Conservation (phyloP, 2,113 vertebrate species). For the Chitala chitala region DNA sequence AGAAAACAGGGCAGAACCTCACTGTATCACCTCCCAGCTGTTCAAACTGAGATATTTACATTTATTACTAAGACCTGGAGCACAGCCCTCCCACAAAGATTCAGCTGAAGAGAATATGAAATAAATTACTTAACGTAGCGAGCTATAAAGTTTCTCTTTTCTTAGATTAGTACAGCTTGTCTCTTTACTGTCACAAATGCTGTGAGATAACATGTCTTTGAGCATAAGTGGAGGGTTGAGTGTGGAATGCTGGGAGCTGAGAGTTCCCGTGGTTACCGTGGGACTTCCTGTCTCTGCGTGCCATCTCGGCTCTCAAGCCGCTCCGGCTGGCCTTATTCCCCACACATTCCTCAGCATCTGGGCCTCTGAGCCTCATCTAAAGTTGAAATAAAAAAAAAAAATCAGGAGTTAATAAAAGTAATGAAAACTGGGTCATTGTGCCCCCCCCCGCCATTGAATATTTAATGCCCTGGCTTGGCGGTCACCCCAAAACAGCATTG, state of each 20-base stretch:
- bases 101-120: background rate
- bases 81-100: background rate
- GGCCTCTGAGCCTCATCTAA: constrained; percentile 25
- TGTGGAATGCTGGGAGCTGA: constrained; percentile 33
- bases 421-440: constrained; percentile 32
- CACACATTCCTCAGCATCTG: constrained; percentile 38
- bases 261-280: constrained; percentile 34
- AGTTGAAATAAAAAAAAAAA: background rate
- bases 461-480: constrained; percentile 41
- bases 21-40: background rate
- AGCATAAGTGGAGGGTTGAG: constrained; percentile 37
- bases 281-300: constrained; percentile 25
- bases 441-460: constrained; percentile 35
- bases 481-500: constrained; percentile 13
- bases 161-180: constrained; percentile 27
- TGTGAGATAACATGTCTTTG: constrained; percentile 34
- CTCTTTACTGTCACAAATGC: constrained; percentile 27
- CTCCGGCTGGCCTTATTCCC: constrained; percentile 29
- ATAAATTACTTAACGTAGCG: background rate
- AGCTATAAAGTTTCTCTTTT: constrained; percentile 19
- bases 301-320: constrained; percentile 15
- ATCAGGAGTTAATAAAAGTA: constrained; percentile 19
- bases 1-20: background rate
- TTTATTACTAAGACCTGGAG: background rate
- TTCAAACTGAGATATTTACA: background rate